These are phyloP conservation scores for Mastigias papua DNA, from an alignment of 30 jellyfish, hydroid and myxozoan species.

Conservation along the genomic window DNA sequence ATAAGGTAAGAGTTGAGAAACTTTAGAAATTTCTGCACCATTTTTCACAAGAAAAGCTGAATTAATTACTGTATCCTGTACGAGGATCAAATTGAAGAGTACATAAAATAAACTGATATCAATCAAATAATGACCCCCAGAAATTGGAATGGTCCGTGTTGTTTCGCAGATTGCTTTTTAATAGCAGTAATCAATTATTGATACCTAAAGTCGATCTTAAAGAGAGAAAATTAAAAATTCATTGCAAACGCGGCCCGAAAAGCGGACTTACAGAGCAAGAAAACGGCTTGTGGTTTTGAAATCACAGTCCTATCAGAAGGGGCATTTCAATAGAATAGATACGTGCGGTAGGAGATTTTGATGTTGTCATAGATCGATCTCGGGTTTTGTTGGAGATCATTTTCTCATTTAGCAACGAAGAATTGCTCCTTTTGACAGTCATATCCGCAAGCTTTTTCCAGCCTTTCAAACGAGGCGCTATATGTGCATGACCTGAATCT, in stretches of 20 bases:
- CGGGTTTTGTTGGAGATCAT: constrained; percentile 43
- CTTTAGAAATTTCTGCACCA: too few relatives aligned
- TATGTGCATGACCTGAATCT: too few relatives aligned
- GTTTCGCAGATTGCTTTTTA: constrained; percentile 69
- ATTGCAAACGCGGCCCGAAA: constrained; percentile 66
- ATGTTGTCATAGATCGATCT: constrained; percentile 41
- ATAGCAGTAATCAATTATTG: constrained; percentile 61
- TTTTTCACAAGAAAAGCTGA: too few relatives aligned
- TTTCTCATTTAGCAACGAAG: constrained; percentile 62
- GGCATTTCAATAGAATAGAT: constrained; percentile 51
- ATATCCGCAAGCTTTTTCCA: constrained; percentile 49
- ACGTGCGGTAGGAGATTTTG: constrained; percentile 61
- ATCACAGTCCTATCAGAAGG: constrained; percentile 41
- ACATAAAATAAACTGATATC: not conserved
- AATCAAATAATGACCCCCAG: constrained; percentile 12
- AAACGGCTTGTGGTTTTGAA: constrained; percentile 72
- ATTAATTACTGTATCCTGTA: too few relatives aligned
- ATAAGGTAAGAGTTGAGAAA: too few relatives aligned
- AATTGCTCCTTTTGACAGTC: constrained; percentile 65
- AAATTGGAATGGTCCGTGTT: constrained; percentile 7
- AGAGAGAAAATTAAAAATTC: constrained; percentile 55
- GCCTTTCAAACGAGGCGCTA: too few relatives aligned
- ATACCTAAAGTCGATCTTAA: constrained; percentile 63
- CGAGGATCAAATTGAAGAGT: too few relatives aligned
- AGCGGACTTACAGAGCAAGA: constrained; percentile 50